Evolutionary conservation across 2,888 invertebrate species (phyloP), one percentile per base, ranked within the genome.

Genomic region (Diarsia brunnea): DNA sequence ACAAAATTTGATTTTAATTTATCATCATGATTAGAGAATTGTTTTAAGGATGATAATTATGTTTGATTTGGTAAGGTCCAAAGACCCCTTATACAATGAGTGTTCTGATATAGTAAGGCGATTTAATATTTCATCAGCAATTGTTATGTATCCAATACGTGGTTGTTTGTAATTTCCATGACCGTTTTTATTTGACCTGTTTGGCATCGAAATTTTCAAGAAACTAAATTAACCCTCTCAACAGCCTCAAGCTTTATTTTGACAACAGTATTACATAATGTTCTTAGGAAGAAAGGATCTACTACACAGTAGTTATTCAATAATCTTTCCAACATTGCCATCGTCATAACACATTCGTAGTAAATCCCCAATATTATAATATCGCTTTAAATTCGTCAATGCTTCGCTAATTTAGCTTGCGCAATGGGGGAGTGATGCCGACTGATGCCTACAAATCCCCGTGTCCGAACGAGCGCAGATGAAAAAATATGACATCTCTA

Each of bases 401-500:
- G 92, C 91, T 91, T 90, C 91, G 91, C 92, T 91, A 93, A 93
- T 93, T 93, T 89, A 84, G 78, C 86, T 82, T 81, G 81, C 80
- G 82, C 80, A 89, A 88, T 60, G 78, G 81, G 81, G 87, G 85
- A 84, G 85, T 75, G 82, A 75, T 51, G 74, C n/a, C 64, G 53
- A 69, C 72, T 58, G 60, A 71, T 43, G 73, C 21, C 75, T n/a
- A 73, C 77, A 82, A 84, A 85, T 84, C 88, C 84, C 85, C 89
- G 88, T 88, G 88, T 80, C 87, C 61, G 74, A 78, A 73, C 49
- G 75, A 71, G 58, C 31, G 66, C 82, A 72, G 78, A 87, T 87
- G 87, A 84, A 93, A 93, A 93, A 93, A 92, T 89, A 91, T 94
- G 92, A 94, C 93, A 91, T 90, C 94, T 94, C 90, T 91, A 93